Conservation (phyloP, 2,113 vertebrate species). For the Labeo catla region DNA sequence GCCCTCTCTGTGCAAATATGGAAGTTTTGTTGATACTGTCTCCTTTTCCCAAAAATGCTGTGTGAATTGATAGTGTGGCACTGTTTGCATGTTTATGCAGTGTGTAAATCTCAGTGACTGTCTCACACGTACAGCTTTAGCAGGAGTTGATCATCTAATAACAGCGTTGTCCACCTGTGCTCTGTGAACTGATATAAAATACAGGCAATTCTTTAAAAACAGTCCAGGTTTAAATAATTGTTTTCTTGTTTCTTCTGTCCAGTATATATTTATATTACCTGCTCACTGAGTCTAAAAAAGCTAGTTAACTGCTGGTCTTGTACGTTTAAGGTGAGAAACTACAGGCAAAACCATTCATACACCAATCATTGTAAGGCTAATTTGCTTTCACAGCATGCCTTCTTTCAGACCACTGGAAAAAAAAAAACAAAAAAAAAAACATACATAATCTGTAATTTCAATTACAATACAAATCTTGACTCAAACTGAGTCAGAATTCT, state of each 20-base stretch:
- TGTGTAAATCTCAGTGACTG: background rate
- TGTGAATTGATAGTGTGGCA: slow-evolving; percentile 54
- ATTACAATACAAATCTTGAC: too few species aligned
- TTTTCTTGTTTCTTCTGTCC: background rate
- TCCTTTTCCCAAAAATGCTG: slow-evolving; percentile 42
- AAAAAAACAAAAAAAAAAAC: too few species aligned
- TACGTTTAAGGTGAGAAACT: too few species aligned
- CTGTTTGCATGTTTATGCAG: slow-evolving; percentile 59
- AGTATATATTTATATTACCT: background rate
- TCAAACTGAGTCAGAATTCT: too few species aligned
- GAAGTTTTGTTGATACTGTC: slow-evolving; percentile 49
- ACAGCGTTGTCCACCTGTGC: background rate
- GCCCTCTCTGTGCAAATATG: slow-evolving; percentile 34
- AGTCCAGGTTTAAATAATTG: too few species aligned
- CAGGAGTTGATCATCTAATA: background rate
- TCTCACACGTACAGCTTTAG: background rate
- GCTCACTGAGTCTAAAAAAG: background rate
- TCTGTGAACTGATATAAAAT: background rate
- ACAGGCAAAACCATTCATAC: background rate
- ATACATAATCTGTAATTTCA: too few species aligned
- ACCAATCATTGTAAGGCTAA: too few species aligned
- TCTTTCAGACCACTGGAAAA: too few species aligned
- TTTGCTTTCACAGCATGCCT: too few species aligned
- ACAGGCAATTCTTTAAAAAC: background rate
- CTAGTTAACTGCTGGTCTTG: background rate